Base-by-base conservation (phyloP, 2,888 invertebrate genomes). In the Piscicola geometra region DNA sequence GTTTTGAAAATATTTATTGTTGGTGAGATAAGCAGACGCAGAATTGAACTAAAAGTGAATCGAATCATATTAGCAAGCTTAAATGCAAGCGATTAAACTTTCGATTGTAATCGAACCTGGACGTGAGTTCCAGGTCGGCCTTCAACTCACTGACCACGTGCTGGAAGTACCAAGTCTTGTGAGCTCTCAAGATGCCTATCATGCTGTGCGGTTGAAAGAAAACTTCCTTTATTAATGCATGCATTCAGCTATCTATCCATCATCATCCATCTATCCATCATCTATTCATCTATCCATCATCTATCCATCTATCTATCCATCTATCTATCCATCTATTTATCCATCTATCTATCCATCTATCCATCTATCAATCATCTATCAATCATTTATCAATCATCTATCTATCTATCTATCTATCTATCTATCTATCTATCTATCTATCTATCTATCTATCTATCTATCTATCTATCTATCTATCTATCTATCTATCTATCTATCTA, bases 141-240 rank as follows among this genome's bases (percentile, higher is more conserved):
- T 94, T 92, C 70, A 95, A 92, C 84, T 98, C 98, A 83, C 93
- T 92, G 50, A 98, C 92, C 79, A 98, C 92, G 85, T 98, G 93
- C 83, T 94, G 93, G 88, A 99, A 99, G 86, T 98, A 97, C 86
- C 93, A 93, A 80, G 94, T 95, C 82, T 91, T 91, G 87, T 97
- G 97, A 75, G 98, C 89, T 79, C 98, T 88, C 81, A 93, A 88
- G 86, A 98, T 97, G 77, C 97, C 88, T 75, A 99, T 88, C 12
- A 99, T 89, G 85, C 96, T 95, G 0, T n/a, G n/a, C n/a, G n/a
- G n/a, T n/a, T n/a, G n/a, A n/a, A n/a, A n/a, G n/a, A n/a, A n/a
- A n/a, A n/a, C n/a, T n/a, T n/a, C n/a, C n/a, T n/a, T n/a, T n/a
- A n/a, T n/a, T n/a, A n/a, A n/a, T n/a, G n/a, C n/a, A n/a, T n/a